Evolutionary conservation across 2,888 invertebrate species (phyloP).

Genomic region (Epinotia brunnichana): DNA sequence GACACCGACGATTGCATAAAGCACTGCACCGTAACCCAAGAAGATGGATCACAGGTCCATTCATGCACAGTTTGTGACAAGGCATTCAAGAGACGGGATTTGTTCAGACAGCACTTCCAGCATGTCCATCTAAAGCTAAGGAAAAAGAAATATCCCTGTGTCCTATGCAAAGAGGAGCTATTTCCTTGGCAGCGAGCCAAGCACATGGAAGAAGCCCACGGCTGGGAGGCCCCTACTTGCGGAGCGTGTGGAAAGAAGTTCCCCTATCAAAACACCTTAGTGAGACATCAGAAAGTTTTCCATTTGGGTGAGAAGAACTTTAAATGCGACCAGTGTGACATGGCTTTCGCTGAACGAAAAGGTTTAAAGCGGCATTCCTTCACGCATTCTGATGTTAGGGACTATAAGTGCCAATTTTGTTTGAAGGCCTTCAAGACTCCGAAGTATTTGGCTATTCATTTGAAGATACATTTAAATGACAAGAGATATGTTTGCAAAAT

Average conservation of each 20-base stretch:
- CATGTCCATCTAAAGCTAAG: constrained; percentile 37
- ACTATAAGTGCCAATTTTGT: constrained; percentile 58
- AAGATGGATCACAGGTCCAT: neutral
- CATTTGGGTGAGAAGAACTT: constrained; percentile 46
- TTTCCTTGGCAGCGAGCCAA: neutral
- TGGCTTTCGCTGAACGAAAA: constrained; percentile 48
- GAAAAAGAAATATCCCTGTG: constrained; percentile 14
- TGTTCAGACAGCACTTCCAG: constrained; percentile 37
- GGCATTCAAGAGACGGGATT: constrained; percentile 1
- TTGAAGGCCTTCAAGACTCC: constrained; percentile 58
- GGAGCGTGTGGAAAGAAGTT: constrained; percentile 52
- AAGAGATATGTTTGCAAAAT: constrained; percentile 45
- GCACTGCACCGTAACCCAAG: constrained; percentile 6
- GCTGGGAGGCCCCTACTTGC: constrained; percentile 50
- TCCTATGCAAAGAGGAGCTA: constrained; percentile 16
- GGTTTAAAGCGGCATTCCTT: constrained; percentile 49
- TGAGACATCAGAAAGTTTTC: constrained; percentile 6
- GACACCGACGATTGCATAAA: neutral
- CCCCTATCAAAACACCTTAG: neutral
- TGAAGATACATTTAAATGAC: constrained; percentile 58
- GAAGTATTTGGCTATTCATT: constrained; percentile 52
- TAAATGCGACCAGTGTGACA: constrained; percentile 62
- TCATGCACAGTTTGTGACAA: constrained; percentile 14
- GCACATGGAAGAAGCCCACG: constrained; percentile 45
- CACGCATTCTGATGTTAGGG: constrained; percentile 53